Conservation (phyloP, 2,113 vertebrate species). For the Ascaphus truei region DNA sequence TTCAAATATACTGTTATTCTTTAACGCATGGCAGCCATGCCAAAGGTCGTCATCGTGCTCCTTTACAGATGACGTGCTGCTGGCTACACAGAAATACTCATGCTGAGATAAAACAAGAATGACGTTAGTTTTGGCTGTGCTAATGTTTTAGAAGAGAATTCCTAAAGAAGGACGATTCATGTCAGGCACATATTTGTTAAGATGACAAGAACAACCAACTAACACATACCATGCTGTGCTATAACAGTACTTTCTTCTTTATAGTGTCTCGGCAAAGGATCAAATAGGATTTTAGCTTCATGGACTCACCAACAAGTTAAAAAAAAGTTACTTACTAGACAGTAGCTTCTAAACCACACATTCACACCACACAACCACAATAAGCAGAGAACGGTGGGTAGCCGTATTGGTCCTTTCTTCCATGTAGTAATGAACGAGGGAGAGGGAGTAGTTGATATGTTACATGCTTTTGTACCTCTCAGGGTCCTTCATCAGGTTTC, state of each 20-base stretch:
- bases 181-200: conserved; percentile 39
- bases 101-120: conserved; percentile 39
- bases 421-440: no score
- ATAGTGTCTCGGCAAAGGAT: conserved; percentile 5
- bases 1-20: not conserved
- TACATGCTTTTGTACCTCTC: no score
- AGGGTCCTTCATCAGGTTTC: no score
- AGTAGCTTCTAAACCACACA: not conserved
- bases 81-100: conserved; percentile 41
- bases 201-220: conserved; percentile 27
- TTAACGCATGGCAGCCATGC: not conserved
- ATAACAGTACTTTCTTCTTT: conserved; percentile 46
- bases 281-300: conserved; percentile 8
- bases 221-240: conserved; percentile 10
- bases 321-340: conserved; percentile 1
- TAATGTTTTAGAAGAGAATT: conserved; percentile 47
- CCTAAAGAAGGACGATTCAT: conserved; percentile 50
- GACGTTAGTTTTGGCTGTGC: conserved; percentile 44
- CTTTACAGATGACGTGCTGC: conserved; percentile 49
- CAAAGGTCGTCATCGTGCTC: conserved; percentile 34
- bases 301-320: not conserved
- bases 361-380: no score
- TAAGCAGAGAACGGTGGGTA: no score
- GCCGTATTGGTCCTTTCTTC: no score
- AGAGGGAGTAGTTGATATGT: no score